A percentile compares a stretch with the other conserved stretches of the same genome.
These are phyloP conservation scores for Aurelia coerulea DNA, from an alignment of 30 jellyfish, hydroid and myxozoan species.

Conservation along the genomic window DNA sequence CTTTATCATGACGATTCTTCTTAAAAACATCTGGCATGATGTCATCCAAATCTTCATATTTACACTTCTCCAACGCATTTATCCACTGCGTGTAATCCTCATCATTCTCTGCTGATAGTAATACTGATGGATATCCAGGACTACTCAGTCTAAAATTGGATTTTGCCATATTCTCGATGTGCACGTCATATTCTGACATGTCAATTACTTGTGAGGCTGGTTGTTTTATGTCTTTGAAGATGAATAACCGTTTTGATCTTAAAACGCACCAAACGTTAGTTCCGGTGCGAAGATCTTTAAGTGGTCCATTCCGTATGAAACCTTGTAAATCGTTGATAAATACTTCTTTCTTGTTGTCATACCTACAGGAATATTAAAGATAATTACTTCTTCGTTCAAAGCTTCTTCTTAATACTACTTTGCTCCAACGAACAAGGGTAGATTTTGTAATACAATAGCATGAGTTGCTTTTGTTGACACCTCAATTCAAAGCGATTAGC, in stretches of 20 bases:
- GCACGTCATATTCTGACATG: slow-evolving; percentile 69
- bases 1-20: slow-evolving; percentile 1
- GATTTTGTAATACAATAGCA: too few relatives aligned
- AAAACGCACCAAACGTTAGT: slow-evolving; percentile 82
- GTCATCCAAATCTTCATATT: slow-evolving; percentile 55
- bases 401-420: too few relatives aligned
- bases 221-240: slow-evolving; percentile 75
- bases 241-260: slow-evolving; percentile 58
- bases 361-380: neutral
- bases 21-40: slow-evolving; percentile 19
- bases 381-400: too few relatives aligned
- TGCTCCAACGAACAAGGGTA: too few relatives aligned
- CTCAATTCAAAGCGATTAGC: too few relatives aligned
- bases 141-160: slow-evolving; percentile 58
- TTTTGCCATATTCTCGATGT: slow-evolving; percentile 15
- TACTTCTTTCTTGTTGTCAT: slow-evolving; percentile 16
- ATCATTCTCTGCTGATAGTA: slow-evolving; percentile 81
- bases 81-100: slow-evolving; percentile 75
- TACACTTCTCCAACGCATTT: slow-evolving; percentile 75
- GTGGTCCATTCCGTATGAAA: slow-evolving; percentile 79
- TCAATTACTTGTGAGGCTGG: slow-evolving; percentile 78
- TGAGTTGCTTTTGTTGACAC: too few relatives aligned
- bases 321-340: slow-evolving; percentile 62
- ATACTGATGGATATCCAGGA: slow-evolving; percentile 72
- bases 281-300: slow-evolving; percentile 68